Percentiles rank a stretch among this genome's conserved stretches.
Evolutionary conservation across 2,113 vertebrate genomes (phyloP).

Genomic region (Tachysurus vachellii): DNA sequence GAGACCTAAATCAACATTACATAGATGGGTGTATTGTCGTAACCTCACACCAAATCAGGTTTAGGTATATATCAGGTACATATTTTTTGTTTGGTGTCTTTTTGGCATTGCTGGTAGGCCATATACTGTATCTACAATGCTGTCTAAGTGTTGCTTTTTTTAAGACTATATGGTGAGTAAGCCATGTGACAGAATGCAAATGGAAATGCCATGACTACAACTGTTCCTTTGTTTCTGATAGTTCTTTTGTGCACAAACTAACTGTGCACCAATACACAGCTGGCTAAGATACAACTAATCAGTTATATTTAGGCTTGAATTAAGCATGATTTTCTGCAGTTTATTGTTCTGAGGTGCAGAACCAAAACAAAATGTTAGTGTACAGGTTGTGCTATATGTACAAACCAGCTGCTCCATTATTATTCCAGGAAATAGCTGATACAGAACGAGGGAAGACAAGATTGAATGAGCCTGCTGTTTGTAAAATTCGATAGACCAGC

Average conservation of each 20-base stretch:
- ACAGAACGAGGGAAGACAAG: background rate
- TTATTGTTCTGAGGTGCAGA: background rate
- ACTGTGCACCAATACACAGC: background rate
- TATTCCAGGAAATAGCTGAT: background rate
- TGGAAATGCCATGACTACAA: background rate
- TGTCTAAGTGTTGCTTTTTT: background rate
- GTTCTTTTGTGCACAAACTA: background rate
- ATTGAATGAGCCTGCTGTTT: background rate
- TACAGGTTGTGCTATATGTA: constrained; percentile 4
- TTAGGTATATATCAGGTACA: too few species aligned
- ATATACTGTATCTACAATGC: background rate
- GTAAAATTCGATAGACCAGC: background rate
- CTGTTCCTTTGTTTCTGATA: background rate
- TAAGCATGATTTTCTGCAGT: background rate
- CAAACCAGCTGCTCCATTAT: background rate
- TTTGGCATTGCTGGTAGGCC: background rate
- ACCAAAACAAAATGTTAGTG: background rate
- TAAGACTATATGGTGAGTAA: background rate
- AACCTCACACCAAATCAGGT: too few species aligned
- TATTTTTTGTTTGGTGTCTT: background rate
- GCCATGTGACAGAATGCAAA: background rate
- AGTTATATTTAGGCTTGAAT: background rate
- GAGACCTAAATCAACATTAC: background rate
- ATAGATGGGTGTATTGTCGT: too few species aligned
- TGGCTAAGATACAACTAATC: background rate